Percentiles rank a stretch among this genome's conserved stretches.
These are phyloP conservation scores for Ranitomeya imitator DNA, from an alignment of 2,113 vertebrate species.

Conservation along the genomic window DNA sequence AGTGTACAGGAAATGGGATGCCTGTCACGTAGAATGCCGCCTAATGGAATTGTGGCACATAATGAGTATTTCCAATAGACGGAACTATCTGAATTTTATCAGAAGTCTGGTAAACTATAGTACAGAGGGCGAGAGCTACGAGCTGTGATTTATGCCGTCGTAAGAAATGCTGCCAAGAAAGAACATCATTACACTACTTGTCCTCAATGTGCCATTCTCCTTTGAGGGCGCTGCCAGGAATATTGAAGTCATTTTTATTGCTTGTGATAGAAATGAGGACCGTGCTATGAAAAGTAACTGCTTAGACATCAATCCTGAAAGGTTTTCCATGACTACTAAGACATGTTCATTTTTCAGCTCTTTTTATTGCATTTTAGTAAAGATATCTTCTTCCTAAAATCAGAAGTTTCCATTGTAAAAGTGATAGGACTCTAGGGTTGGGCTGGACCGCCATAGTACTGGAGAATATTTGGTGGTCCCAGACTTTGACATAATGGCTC, in stretches of 20 bases:
- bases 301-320: neutral
- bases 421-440: neutral
- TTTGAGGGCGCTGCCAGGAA: neutral
- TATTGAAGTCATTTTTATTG: neutral
- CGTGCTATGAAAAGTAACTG: neutral
- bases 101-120: neutral
- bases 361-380: neutral
- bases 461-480: too few relatives aligned
- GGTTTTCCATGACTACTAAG: neutral
- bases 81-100: slow-evolving; percentile 1
- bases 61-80: slow-evolving; percentile 22
- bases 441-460: too few relatives aligned
- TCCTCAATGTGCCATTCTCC: slow-evolving; percentile 4
- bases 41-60: slow-evolving; percentile 2
- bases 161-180: slow-evolving; percentile 15
- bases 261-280: neutral
- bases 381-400: neutral
- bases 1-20: slow-evolving; percentile 18
- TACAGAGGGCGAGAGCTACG: neutral
- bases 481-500: too few relatives aligned
- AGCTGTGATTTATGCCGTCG: slow-evolving; percentile 1
- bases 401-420: neutral
- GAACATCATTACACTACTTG: neutral
- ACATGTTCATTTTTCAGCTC: neutral
- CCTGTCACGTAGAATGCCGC: neutral